Conservation (phyloP, 2,888 invertebrate genomes). For the Tribolium freemani region DNA sequence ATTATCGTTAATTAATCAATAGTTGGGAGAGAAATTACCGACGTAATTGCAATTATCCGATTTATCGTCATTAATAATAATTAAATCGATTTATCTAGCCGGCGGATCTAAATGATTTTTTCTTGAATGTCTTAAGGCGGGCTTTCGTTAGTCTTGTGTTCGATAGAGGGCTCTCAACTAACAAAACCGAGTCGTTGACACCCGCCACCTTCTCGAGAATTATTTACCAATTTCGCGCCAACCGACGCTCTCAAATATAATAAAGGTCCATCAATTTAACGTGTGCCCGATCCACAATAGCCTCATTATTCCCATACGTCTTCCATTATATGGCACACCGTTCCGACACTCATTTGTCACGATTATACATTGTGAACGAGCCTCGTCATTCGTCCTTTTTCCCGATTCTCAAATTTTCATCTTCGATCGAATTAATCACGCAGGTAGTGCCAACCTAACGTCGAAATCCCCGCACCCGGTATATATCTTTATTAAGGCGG, state of each 20-base stretch:
- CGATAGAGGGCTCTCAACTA: neutral
- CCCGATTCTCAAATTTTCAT: slow-evolving; percentile 44
- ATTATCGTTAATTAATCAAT: slow-evolving; percentile 17
- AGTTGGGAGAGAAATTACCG: neutral
- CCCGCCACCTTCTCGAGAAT: slow-evolving; percentile 2
- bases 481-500: slow-evolving; percentile 57
- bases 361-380: slow-evolving; percentile 42
- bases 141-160: neutral
- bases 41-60: slow-evolving; percentile 10
- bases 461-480: neutral
- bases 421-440: slow-evolving; percentile 33
- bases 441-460: slow-evolving; percentile 22
- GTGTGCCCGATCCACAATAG: slow-evolving; percentile 57
- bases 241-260: slow-evolving; percentile 33
- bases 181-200: neutral
- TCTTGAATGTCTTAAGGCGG: neutral
- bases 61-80: slow-evolving; percentile 11
- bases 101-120: neutral
- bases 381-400: slow-evolving; percentile 38
- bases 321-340: slow-evolving; percentile 48
- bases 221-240: slow-evolving; percentile 36
- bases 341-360: slow-evolving; percentile 55
- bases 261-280: slow-evolving; percentile 54
- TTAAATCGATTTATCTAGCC: neutral
- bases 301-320: slow-evolving; percentile 54